Percentiles rank a stretch among this genome's conserved stretches.
phyloP scores from a whole-genome alignment of 2,888 invertebrate species.

The Drosophila glabriapex region DNA sequence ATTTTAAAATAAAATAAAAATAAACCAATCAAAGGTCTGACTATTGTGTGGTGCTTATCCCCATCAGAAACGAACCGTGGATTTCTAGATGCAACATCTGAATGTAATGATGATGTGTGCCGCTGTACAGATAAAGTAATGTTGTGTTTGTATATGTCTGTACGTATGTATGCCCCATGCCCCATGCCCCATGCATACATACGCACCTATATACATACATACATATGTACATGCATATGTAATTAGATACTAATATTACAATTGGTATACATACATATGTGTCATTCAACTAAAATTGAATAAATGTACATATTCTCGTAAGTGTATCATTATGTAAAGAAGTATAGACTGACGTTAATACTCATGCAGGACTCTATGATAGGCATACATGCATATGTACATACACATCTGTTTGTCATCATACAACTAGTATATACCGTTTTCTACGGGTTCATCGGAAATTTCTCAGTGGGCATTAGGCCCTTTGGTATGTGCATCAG shows the following conservation, averaged over 20 bases:
- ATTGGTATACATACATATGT: constrained; percentile 9
- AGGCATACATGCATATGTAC: constrained; percentile 34
- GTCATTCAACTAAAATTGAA: constrained; percentile 17
- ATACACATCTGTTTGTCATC: constrained; percentile 15
- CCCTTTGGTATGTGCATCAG: constrained; percentile 18
- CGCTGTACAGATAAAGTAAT: constrained; percentile 36
- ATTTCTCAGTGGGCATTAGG: not conserved
- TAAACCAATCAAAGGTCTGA: constrained; percentile 14
- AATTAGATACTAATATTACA: constrained; percentile 3
- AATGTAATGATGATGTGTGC: constrained; percentile 35
- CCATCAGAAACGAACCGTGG: constrained; percentile 28
- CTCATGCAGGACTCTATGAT: constrained; percentile 35
- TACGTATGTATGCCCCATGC: constrained; percentile 13
- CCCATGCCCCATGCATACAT: constrained; percentile 19
- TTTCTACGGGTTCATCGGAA: constrained; percentile 11
- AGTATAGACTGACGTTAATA: constrained; percentile 25
- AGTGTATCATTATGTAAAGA: constrained; percentile 4
- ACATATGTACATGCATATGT: constrained; percentile 27
- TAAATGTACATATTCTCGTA: constrained; percentile 18
- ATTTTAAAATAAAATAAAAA: not conserved
- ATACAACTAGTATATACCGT: not conserved
- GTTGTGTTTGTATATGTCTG: constrained; percentile 17
- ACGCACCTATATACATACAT: constrained; percentile 24
- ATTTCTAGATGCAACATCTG: constrained; percentile 27
- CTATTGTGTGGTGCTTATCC: constrained; percentile 14